These are phyloP conservation scores for Chaitophorus viminalis DNA, from an alignment of 2,888 invertebrate species.

Conservation along the genomic window DNA sequence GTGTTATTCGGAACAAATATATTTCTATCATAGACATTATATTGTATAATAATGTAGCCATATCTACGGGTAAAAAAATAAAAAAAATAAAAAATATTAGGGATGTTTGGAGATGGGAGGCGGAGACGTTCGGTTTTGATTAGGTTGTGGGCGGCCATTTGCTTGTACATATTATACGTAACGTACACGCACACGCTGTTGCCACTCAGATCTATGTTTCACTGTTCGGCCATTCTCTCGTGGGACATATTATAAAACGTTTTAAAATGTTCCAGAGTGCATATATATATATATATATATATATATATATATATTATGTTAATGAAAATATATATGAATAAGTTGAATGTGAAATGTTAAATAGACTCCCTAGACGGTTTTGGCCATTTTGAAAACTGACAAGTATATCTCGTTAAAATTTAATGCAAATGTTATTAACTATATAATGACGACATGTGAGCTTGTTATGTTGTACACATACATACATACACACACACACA, in stretches of 20 bases:
- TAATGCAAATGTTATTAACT: conserved; percentile 27
- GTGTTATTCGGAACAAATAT: background rate
- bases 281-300: background rate
- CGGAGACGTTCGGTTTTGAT: conserved; percentile 15
- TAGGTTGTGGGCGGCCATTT: conserved; percentile 21
- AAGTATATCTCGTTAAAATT: conserved; percentile 24
- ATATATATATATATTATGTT: background rate
- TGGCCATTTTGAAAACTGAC: background rate
- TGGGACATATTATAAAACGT: conserved; percentile 45
- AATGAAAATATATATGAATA: conserved; percentile 38
- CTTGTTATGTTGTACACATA: background rate
- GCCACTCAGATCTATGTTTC: conserved; percentile 4
- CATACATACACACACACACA: no score
- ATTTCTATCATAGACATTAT: no score
- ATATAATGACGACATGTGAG: background rate
- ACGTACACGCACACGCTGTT: background rate
- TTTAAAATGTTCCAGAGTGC: background rate
- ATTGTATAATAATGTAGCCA: no score
- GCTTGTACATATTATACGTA: background rate
- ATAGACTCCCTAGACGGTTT: conserved; percentile 22
- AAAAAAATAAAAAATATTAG: no score
- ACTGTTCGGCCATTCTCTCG: conserved; percentile 30
- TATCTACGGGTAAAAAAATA: no score
- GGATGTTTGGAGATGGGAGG: no score
- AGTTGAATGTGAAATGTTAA: conserved; percentile 31